Percentiles rank a stretch among this genome's conserved stretches.
Conservation (phyloP, 2,888 invertebrate genomes). For the Tricholauxania praeusta region DNA sequence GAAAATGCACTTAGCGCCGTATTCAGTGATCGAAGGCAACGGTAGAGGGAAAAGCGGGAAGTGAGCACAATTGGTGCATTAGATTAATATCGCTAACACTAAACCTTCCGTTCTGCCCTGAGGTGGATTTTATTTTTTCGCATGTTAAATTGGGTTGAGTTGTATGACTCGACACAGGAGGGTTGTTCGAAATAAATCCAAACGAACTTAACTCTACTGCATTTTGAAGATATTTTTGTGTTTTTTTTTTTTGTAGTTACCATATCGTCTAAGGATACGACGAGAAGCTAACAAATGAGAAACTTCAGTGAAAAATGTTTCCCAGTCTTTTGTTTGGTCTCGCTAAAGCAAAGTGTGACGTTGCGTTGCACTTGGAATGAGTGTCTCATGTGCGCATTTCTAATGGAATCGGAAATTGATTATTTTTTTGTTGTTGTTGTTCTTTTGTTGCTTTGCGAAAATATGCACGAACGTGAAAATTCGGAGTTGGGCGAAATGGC, state of each 20-base stretch:
- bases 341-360: constrained; percentile 17
- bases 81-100: constrained; percentile 12
- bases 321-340: neutral
- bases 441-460: constrained; percentile 8
- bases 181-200: constrained; percentile 12
- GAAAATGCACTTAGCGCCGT: constrained; percentile 6
- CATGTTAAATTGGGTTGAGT: neutral
- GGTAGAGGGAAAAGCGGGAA: neutral
- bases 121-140: constrained; percentile 4
- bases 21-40: neutral
- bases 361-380: neutral
- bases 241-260: neutral
- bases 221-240: constrained; percentile 1
- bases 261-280: neutral
- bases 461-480: constrained; percentile 16
- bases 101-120: constrained; percentile 8
- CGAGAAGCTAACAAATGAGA: constrained; percentile 14
- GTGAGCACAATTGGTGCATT: constrained; percentile 20
- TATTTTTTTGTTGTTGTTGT: constrained; percentile 16
- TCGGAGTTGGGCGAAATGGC: neutral
- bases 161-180: neutral
- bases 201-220: neutral
- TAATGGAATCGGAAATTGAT: constrained; percentile 26
- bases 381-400: constrained; percentile 22
- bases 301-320: constrained; percentile 14